Conservation (phyloP, 1,140 invertebrate species). For the Anastrepha obliqua region DNA sequence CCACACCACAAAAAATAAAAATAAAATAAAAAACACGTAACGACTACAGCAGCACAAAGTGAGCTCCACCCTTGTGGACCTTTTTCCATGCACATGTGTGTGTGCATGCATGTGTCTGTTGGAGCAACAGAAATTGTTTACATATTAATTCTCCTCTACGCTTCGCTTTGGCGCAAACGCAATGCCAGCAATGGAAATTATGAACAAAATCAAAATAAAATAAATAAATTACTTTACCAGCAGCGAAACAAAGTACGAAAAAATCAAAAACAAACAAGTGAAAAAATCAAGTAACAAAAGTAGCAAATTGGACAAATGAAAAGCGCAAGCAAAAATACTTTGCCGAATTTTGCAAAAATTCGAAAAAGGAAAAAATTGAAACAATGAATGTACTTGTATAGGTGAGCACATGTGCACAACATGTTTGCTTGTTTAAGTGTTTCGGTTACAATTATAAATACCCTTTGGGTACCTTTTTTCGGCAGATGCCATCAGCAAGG, state of each 20-base stretch:
- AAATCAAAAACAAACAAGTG: not conserved
- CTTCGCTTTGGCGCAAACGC: not conserved
- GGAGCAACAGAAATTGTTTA: slow-evolving; percentile 20
- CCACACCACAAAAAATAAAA: not conserved
- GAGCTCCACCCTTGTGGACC: too few species aligned
- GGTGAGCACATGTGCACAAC: not conserved
- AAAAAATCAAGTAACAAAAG: not conserved
- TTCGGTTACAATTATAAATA: slow-evolving; percentile 44
- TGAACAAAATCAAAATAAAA: slow-evolving; percentile 17
- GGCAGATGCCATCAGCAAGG: slow-evolving; percentile 3
- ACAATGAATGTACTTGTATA: not conserved
- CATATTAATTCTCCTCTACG: slow-evolving; percentile 34
- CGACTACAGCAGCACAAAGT: not conserved
- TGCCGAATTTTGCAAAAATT: slow-evolving; percentile 16
- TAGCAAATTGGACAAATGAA: not conserved
- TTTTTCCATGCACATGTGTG: not conserved
- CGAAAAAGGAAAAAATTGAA: not conserved
- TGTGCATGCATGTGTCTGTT: not conserved
- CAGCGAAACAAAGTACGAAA: not conserved
- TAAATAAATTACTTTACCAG: not conserved
- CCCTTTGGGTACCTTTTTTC: slow-evolving; percentile 41
- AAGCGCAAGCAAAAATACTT: not conserved
- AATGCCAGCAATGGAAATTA: slow-evolving; percentile 31
- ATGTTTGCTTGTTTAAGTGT: slow-evolving; percentile 23
- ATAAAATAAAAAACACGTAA: not conserved